Evolutionary conservation across 2,888 invertebrate genomes (phyloP), one percentile per base, ranked within the genome.

Genomic region (Maniola hyperantus): DNA sequence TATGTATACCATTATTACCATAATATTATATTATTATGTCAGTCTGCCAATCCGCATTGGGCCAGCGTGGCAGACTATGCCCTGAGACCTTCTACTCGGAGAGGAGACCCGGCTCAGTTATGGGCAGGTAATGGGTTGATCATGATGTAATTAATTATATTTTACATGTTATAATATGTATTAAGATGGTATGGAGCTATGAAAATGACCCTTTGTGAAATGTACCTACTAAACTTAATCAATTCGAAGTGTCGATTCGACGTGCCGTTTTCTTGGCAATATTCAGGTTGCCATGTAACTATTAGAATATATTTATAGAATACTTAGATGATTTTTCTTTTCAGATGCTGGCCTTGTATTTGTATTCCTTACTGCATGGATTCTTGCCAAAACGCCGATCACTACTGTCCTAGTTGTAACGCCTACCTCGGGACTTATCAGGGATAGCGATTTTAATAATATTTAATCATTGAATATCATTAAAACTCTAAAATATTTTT

Each of bases 331-430:
- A 8, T 46, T 59, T 46, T 48, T 34, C 18, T 51, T 60, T 81
- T 64, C 79, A 91, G 91, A 68, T 89, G 88, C 78, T 94, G 94
- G 93, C 93, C 93, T 1, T 93, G 93, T 57, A 77, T 93, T n/a
- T 92, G 93, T 55, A 68, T 94, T 15, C 94, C 94, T 0, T 94
- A 94, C 76, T 94, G 93, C 76, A 85, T 93, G 82, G 88, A 93
- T 68, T 90, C 93, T 13, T 94, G 93, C 74, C 89, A 88, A 74
- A 93, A 89, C 71, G 90, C 91, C n/a, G 92, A 93, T 70, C 94
- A 94, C 76, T 93, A 93, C 74, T 94, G 94, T 73, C 93, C 94
- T 0, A 91, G 89, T 74, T 94, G 94, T 73, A 90, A 87, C 67
- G 80, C 93, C 2, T 93, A 88, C 73, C 84, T 94, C 53, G 94